Percentiles rank a stretch among this genome's conserved stretches.
phyloP scores from a whole-genome alignment of 1,140 invertebrate species.

The Charaxes varanes region DNA sequence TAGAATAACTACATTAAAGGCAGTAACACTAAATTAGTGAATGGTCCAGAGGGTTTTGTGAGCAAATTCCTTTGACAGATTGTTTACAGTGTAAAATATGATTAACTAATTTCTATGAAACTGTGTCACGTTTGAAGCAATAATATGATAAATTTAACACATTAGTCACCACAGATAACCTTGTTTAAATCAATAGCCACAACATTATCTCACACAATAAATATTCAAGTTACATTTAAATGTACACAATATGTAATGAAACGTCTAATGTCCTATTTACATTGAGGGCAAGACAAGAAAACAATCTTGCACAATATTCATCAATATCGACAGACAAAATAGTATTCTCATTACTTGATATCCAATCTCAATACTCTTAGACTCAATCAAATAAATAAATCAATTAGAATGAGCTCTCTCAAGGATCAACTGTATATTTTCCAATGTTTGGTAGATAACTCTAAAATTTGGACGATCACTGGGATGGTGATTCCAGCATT shows the following conservation, averaged over 20 bases:
- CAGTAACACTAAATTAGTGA: constrained; percentile 7
- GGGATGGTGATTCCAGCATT: constrained; percentile 93
- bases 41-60: constrained; percentile 11
- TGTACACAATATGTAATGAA: constrained; percentile 17
- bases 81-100: constrained; percentile 12
- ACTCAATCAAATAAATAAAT: constrained; percentile 6
- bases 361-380: constrained; percentile 3
- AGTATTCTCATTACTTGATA: constrained; percentile 8
- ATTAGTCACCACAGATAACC: not conserved
- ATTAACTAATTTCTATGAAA: constrained; percentile 6
- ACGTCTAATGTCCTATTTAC: constrained; percentile 24
- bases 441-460: constrained; percentile 80
- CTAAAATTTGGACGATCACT: constrained; percentile 89
- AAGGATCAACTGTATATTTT: constrained; percentile 78
- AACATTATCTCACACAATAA: constrained; percentile 19
- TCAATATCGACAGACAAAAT: constrained; percentile 18
- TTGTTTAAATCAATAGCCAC: not conserved
- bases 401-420: constrained; percentile 65
- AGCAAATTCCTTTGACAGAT: constrained; percentile 4
- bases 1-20: too few species aligned
- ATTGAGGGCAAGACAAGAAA: constrained; percentile 22
- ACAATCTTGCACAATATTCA: constrained; percentile 1
- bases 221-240: constrained; percentile 19
- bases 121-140: constrained; percentile 3
- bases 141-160: not conserved